Base-by-base conservation (phyloP, 2,888 invertebrate genomes). In the Linnaemya vulpina region DNA sequence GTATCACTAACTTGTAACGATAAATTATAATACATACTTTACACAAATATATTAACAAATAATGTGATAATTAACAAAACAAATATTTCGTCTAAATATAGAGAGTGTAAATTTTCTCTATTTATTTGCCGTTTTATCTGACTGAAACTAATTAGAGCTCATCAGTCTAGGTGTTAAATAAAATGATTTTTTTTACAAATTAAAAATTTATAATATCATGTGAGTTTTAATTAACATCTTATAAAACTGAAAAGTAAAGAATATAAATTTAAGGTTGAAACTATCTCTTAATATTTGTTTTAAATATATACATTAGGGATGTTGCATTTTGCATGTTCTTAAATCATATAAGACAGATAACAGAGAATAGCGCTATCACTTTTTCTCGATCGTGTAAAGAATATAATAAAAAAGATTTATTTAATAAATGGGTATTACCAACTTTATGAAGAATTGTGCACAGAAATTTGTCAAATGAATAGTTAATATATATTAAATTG, bases 121-220 rank as follows among this genome's bases (percentile, higher is more conserved):
- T 67, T 43, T 58, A 55, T 51, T 51, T 60, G 60, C n/a, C 38
- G n/a, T 60, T 38, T 17, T 60, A 60, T 71, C 63, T 67, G 60
- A 74, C 70, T 20, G 20, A 67, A 77, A 74, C 67, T 78, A 73
- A 73, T 78, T 83, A 77, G 67, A 83, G 77, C 73, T 73, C 17
- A 71, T 68, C 62, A 17, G 13, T 17, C 11, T n/a, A 75, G 68
- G 74, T 80, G 60, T 73, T 60, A 74, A 68, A 68, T 40, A 58
- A 70, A 51, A 11, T 11, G 3, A 53, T 15, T 60, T 67, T 78
- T 49, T 78, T 79, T 38, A 43, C 62, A 62, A 75, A 74, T 80
- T 67, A 62, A 60, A 20, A 25, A 40, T 62, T 51, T 40, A 51
- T 68, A 22, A 65, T 63, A 70, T 83, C 83, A 83, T 83, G 79